phyloP scores from a whole-genome alignment of 2,888 invertebrate genomes.

The Saturnia pavonia region DNA sequence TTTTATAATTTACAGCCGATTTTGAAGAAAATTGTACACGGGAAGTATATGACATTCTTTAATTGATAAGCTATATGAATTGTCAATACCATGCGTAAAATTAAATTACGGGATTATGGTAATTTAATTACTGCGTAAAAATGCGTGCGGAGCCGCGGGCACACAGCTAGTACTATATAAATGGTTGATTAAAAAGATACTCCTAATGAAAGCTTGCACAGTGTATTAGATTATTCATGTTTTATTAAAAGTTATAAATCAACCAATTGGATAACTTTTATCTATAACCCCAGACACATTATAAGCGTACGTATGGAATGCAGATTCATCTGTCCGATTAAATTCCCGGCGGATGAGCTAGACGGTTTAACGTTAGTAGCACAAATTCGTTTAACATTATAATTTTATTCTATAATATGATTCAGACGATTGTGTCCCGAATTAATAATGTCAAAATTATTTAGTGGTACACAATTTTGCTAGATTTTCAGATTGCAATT shows the following conservation, averaged over 20 bases:
- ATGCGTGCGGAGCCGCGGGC: too few species aligned
- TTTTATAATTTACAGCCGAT: too few species aligned
- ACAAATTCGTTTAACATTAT: conserved; percentile 78
- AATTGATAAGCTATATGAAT: too few species aligned
- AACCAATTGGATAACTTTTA: neutral
- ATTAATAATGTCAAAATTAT: conserved; percentile 78
- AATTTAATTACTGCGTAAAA: too few species aligned
- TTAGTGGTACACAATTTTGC: conserved; percentile 77
- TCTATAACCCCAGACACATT: conserved; percentile 15
- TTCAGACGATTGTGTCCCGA: conserved; percentile 75
- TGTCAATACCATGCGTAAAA: too few species aligned
- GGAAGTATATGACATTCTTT: too few species aligned
- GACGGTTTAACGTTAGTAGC: conserved; percentile 72
- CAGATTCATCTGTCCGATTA: conserved; percentile 62
- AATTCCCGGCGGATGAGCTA: conserved; percentile 57
- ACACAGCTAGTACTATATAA: too few species aligned
- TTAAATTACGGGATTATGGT: too few species aligned
- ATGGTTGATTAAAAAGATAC: neutral
- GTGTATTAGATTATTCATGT: neutral
- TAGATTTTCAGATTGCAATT: conserved; percentile 80
- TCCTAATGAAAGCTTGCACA: neutral
- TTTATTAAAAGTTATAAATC: neutral
- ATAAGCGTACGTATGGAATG: conserved; percentile 14
- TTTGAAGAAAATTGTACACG: too few species aligned
- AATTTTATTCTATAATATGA: conserved; percentile 75